phyloP scores from a whole-genome alignment of 2,888 invertebrate species.

The Tetheella fluctuosa region DNA sequence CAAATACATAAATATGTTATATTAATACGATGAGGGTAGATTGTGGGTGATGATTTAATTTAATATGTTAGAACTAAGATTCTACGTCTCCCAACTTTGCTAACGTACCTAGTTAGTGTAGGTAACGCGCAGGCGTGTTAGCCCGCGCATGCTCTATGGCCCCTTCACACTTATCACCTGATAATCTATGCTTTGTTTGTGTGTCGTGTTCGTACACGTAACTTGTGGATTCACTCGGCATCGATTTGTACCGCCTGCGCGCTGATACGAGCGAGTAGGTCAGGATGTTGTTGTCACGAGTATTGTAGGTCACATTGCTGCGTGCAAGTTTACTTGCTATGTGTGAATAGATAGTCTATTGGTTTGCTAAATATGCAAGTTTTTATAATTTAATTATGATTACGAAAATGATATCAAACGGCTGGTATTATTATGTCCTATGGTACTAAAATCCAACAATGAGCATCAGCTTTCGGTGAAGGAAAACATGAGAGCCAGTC shows the following conservation, averaged over 20 bases:
- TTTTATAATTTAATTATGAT: too few relatives aligned
- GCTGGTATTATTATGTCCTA: too few relatives aligned
- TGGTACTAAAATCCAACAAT: too few relatives aligned
- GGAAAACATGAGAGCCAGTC: too few relatives aligned
- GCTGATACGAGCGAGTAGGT: constrained; percentile 56
- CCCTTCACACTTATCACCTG: constrained; percentile 16
- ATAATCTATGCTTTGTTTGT: constrained; percentile 22
- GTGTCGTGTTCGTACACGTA: constrained; percentile 28
- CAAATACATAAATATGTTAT: constrained; percentile 35
- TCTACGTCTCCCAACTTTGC: neutral
- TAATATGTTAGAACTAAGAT: neutral
- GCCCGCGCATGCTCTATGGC: neutral
- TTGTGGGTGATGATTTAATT: constrained; percentile 19
- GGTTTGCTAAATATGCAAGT: neutral
- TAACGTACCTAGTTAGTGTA: neutral
- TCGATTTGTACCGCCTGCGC: constrained; percentile 68
- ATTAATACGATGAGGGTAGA: constrained; percentile 31
- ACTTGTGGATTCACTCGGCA: constrained; percentile 54
- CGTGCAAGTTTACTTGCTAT: constrained; percentile 1
- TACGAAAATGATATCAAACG: too few relatives aligned
- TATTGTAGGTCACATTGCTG: constrained; percentile 16
- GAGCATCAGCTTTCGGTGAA: too few relatives aligned
- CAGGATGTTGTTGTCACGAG: constrained; percentile 51
- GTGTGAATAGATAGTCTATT: neutral
- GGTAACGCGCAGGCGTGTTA: neutral